Evolutionary conservation across 1,140 invertebrate species (phyloP), one percentile per base, ranked within the genome.

Genomic region (Neomicropteryx cornuta): DNA sequence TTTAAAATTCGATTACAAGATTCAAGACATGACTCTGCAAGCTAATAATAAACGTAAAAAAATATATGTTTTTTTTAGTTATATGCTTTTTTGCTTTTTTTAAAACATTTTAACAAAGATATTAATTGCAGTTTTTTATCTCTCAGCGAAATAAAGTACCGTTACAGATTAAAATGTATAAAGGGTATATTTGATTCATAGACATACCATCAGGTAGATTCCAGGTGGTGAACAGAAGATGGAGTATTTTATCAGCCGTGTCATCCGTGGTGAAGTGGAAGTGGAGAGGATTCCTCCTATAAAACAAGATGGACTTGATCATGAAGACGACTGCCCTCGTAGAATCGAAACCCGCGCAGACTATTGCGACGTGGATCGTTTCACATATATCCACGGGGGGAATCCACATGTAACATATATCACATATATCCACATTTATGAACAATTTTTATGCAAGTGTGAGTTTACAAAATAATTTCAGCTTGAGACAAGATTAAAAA

Each of bases 321-420:
- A 93, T 74, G 0, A 87, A 90, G 14, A 88, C 82, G 16, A 93
- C 73, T 28, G 81, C 76, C 31, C 87, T 68, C 28, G 83, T 87
- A 17, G 89, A 84, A 64, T 90, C 91, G 58, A 84, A 81, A 14
- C 88, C 88, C 46, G 88, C 87, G 66, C 88, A 93, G 1, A 96
- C 87, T 44, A 94, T 76, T 1, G 87, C 84, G 44, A 95, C 72
- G 53, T 95, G 83, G 32, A 95, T 78, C 1, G 81, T 73, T 66
- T 89, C 82, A 72, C 89, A 94, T 54, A 62, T n/a, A n/a, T n/a
- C n/a, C n/a, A n/a, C n/a, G n/a, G n/a, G n/a, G n/a, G n/a, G 38
- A 19, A 60, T 60, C 4, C 62, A n/a, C n/a, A n/a, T n/a, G n/a
- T n/a, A n/a, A n/a, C n/a, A 60, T 3, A 47, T 36, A 33, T 55